Conservation (phyloP, 1,140 invertebrate genomes). For the Rhopalosiphum maidis region DNA sequence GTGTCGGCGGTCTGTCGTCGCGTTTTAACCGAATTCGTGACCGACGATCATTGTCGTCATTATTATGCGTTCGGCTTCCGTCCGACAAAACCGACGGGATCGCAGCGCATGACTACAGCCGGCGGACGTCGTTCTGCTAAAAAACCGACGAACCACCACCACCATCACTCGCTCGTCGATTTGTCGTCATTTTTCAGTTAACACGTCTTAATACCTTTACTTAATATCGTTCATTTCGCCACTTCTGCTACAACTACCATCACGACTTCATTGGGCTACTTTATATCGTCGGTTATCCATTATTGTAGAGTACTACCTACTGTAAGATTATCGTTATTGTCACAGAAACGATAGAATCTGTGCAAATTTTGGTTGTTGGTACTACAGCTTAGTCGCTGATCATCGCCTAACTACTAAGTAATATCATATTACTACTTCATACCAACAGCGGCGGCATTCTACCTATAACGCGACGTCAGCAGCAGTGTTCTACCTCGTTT, state of each 20-base stretch:
- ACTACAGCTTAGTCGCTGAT: background rate
- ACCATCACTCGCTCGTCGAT: background rate
- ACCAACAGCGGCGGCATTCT: background rate
- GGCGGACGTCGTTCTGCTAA: background rate
- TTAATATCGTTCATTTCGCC: background rate
- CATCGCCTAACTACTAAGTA: background rate
- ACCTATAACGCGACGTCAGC: background rate
- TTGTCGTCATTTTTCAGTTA: background rate
- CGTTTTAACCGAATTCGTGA: background rate
- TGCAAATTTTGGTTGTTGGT: background rate
- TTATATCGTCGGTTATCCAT: background rate
- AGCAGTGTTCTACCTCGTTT: background rate
- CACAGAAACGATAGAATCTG: no score
- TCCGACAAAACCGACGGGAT: background rate
- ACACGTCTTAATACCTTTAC: background rate
- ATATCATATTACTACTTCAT: background rate
- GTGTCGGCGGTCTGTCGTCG: background rate
- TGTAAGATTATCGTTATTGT: no score
- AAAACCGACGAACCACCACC: background rate
- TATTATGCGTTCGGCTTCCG: background rate
- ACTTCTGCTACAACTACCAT: background rate
- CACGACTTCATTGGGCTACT: background rate
- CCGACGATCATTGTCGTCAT: background rate
- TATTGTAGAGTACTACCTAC: background rate
- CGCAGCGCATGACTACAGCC: background rate